These are phyloP conservation scores for Myripristis murdjan DNA, from an alignment of 2,797 vertebrate genomes.

Conservation along the genomic window DNA sequence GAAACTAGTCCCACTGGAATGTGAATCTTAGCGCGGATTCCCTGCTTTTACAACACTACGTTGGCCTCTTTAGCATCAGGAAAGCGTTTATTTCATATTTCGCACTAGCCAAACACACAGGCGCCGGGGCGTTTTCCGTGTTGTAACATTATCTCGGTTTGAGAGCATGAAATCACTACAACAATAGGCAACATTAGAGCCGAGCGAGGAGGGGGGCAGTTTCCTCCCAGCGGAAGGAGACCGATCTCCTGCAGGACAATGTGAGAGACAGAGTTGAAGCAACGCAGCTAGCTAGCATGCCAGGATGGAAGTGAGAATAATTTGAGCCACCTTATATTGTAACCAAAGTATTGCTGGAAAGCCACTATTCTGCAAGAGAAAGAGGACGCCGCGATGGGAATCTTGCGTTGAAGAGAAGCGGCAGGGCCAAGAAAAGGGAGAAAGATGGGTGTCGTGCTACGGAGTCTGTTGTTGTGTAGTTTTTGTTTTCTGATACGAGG, in stretches of 20 bases:
- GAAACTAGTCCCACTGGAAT: slow-evolving; percentile 81
- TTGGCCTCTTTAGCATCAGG: slow-evolving; percentile 7
- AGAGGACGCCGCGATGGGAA: slow-evolving; percentile 75
- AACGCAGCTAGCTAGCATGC: slow-evolving; percentile 40
- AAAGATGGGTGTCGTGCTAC: slow-evolving; percentile 93
- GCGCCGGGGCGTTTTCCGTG: slow-evolving; percentile 19
- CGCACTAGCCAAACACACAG: background rate
- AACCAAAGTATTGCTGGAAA: slow-evolving; percentile 10
- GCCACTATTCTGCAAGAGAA: slow-evolving; percentile 31
- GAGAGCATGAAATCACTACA: slow-evolving; percentile 59
- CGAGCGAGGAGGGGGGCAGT: slow-evolving; percentile 48
- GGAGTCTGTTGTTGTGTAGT: slow-evolving; percentile 90
- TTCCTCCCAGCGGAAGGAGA: slow-evolving; percentile 86
- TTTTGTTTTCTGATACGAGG: slow-evolving; percentile 90
- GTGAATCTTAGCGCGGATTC: slow-evolving; percentile 45
- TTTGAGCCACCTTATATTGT: slow-evolving; percentile 16
- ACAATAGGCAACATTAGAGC: slow-evolving; percentile 75
- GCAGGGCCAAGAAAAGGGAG: slow-evolving; percentile 72
- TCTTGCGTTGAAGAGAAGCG: slow-evolving; percentile 70
- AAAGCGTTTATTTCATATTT: background rate
- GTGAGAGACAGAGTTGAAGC: slow-evolving; percentile 74
- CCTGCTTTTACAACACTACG: slow-evolving; percentile 20
- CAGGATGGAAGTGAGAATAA: slow-evolving; percentile 68
- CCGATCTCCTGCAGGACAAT: slow-evolving; percentile 83
- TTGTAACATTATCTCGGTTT: slow-evolving; percentile 21